Conservation (phyloP, 2,113 vertebrate genomes). For the Oncorhynchus keta region DNA sequence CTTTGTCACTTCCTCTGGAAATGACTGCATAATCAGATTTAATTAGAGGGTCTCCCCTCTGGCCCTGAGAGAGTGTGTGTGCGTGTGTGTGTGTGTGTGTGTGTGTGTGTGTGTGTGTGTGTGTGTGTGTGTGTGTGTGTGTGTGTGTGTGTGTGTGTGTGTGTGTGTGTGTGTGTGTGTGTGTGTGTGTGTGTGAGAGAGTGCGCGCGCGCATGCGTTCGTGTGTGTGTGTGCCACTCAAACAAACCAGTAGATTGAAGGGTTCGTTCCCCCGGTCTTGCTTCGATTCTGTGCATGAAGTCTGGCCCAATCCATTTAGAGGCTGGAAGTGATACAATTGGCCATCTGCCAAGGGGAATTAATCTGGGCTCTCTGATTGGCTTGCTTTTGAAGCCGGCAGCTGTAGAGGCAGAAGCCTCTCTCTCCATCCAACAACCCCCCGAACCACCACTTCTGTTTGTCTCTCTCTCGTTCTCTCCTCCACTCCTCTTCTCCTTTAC, state of each 20-base stretch:
- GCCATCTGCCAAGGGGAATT: slow-evolving; percentile 21
- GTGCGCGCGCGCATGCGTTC: not conserved
- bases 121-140: not conserved
- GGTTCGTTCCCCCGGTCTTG: not conserved
- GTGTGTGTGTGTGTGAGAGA: not conserved
- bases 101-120: too few relatives aligned
- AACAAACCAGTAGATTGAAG: not conserved
- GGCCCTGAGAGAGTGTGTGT: not conserved
- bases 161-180: not conserved
- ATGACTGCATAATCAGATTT: not conserved
- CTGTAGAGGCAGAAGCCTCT: slow-evolving; percentile 7
- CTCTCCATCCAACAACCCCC: not conserved
- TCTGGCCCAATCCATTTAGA: slow-evolving; percentile 14
- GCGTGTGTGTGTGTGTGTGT: not conserved
- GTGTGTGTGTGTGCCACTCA: not conserved
- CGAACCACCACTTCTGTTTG: not conserved
- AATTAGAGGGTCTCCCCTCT: not conserved
- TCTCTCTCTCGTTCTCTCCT: not conserved
- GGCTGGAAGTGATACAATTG: slow-evolving; percentile 18
- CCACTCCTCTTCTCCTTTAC: not conserved
- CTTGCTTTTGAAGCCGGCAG: not conserved
- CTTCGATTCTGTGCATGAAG: slow-evolving; percentile 1
- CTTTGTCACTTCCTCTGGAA: not conserved
- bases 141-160: not conserved
- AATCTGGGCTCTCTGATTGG: slow-evolving; percentile 22